Conservation (phyloP, 2,797 vertebrate genomes). For the Forpus xanthops region DNA sequence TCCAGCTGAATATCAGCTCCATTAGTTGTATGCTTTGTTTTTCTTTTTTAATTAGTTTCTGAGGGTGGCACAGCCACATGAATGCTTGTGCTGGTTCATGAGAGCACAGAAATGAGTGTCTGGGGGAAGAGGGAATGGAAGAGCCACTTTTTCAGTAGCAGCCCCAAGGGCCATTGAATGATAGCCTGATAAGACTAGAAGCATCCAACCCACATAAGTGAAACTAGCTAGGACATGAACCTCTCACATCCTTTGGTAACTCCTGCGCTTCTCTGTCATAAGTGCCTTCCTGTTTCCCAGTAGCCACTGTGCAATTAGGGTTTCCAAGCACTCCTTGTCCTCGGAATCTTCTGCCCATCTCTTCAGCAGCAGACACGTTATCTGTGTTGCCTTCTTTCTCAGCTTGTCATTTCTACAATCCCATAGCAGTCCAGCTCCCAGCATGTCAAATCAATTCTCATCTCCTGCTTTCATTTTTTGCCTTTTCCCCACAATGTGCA, state of each 20-base stretch:
- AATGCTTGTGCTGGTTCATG: not conserved
- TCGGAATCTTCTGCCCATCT: not conserved
- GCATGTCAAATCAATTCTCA: constrained; percentile 9
- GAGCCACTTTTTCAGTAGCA: not conserved
- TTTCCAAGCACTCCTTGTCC: not conserved
- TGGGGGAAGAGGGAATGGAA: not conserved
- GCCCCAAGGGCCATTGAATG: not conserved
- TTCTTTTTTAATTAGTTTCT: not conserved
- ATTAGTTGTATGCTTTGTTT: not conserved
- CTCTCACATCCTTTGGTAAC: not conserved
- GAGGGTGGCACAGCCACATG: not conserved
- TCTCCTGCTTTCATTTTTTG: constrained; percentile 21
- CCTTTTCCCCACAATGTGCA: constrained; percentile 29
- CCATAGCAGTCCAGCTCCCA: not conserved
- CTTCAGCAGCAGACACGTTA: not conserved
- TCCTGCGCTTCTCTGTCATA: not conserved
- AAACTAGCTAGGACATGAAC: not conserved
- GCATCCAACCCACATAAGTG: not conserved
- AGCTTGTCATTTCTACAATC: not conserved
- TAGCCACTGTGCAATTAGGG: not conserved
- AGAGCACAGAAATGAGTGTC: not conserved
- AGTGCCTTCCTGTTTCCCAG: not conserved
- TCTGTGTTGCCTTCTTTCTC: not conserved
- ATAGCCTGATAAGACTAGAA: not conserved
- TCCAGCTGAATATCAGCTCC: not conserved